Conservation (phyloP, 2,797 vertebrate genomes). For the Helostoma temminkii region DNA sequence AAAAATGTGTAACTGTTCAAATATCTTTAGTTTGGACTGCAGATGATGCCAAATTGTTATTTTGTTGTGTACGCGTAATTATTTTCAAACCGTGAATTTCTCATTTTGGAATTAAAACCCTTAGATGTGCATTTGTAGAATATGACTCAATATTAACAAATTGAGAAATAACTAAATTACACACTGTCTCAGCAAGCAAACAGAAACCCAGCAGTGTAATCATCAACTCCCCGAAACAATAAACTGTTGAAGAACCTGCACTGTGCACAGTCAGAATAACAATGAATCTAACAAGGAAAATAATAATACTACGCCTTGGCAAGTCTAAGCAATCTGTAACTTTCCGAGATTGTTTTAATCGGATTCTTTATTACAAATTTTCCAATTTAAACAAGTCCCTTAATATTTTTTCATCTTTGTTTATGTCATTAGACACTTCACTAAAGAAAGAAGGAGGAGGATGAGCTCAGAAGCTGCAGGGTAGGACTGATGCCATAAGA, state of each 20-base stretch:
- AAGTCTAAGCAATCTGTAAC: not conserved
- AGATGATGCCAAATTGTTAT: not conserved
- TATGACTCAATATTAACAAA: conserved; percentile 19
- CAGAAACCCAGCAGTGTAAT: conserved; percentile 20
- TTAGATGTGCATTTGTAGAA: conserved; percentile 3
- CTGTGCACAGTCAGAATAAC: conserved; percentile 3
- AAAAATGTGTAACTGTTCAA: too few species aligned
- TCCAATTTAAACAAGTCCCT: not conserved
- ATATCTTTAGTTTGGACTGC: not conserved
- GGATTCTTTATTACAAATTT: conserved; percentile 7
- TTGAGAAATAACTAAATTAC: conserved; percentile 15
- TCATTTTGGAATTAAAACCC: conserved; percentile 5
- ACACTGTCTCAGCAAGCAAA: conserved; percentile 14
- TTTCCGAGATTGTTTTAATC: conserved; percentile 20
- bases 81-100: not conserved
- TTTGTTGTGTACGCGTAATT: conserved; percentile 5
- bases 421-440: not conserved
- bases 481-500: not conserved
- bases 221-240: conserved; percentile 14
- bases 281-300: conserved; percentile 9
- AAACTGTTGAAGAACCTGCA: conserved; percentile 4
- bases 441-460: not conserved
- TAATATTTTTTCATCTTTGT: not conserved
- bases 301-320: not conserved
- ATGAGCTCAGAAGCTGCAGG: not conserved